These are phyloP conservation scores for Auanema freiburgensis DNA, from an alignment of 2,888 invertebrate genomes.

Conservation along the genomic window DNA sequence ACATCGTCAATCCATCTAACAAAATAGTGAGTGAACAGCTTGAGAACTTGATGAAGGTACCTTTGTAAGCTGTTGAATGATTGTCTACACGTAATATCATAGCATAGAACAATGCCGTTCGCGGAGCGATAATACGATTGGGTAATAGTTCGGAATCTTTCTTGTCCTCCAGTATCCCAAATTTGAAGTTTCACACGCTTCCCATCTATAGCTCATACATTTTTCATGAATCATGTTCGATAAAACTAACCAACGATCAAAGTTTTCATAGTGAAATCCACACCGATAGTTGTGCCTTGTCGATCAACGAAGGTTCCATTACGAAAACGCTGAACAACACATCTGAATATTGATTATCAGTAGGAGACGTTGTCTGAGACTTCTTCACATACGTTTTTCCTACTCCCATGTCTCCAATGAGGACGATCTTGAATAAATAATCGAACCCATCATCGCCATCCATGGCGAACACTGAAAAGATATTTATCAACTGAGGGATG, in stretches of 20 bases:
- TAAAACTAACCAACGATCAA: constrained; percentile 75
- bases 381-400: constrained; percentile 74
- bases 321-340: constrained; percentile 90
- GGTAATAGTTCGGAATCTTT: constrained; percentile 85
- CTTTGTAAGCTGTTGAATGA: constrained; percentile 87
- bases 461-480: constrained; percentile 18
- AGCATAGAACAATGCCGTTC: constrained; percentile 94
- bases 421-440: constrained; percentile 62
- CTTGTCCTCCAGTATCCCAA: constrained; percentile 96
- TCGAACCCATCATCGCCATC: constrained; percentile 74
- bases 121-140: constrained; percentile 80
- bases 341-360: constrained; percentile 64
- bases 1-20: constrained; percentile 88
- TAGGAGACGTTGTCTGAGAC: neutral
- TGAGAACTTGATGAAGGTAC: constrained; percentile 7
- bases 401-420: constrained; percentile 65
- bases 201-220: constrained; percentile 72
- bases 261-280: constrained; percentile 98
- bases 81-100: constrained; percentile 89
- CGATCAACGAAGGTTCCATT: constrained; percentile 91
- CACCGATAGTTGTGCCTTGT: constrained; percentile 94
- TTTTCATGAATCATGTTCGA: neutral
- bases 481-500: neutral
- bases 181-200: constrained; percentile 91
- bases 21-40: neutral